phyloP scores from a whole-genome alignment of 2,888 invertebrate species.

The Caenorhabditis macrosperma region DNA sequence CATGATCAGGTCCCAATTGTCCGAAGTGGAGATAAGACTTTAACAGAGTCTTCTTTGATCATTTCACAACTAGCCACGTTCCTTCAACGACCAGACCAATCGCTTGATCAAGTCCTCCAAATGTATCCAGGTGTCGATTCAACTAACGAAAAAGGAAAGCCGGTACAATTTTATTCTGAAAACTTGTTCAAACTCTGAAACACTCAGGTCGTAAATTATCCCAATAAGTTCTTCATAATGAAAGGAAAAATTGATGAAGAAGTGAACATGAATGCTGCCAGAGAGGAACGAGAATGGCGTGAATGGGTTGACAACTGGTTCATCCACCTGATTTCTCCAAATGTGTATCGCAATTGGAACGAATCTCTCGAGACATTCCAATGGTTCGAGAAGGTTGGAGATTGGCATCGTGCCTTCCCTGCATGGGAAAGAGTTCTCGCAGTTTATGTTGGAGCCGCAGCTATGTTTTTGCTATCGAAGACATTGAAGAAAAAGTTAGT shows the following conservation, averaged over 20 bases:
- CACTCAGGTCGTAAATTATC: slow-evolving; percentile 60
- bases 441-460: slow-evolving; percentile 92
- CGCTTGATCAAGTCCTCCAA: slow-evolving; percentile 86
- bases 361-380: slow-evolving; percentile 93
- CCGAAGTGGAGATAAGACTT: slow-evolving; percentile 83
- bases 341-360: slow-evolving; percentile 90
- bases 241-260: slow-evolving; percentile 65
- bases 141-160: slow-evolving; percentile 81
- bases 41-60: slow-evolving; percentile 95
- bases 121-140: slow-evolving; percentile 86
- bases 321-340: slow-evolving; percentile 95
- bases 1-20: slow-evolving; percentile 74
- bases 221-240: slow-evolving; percentile 78
- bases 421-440: slow-evolving; percentile 89
- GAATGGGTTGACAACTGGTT: slow-evolving; percentile 93
- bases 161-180: slow-evolving; percentile 1
- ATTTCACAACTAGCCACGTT: slow-evolving; percentile 90
- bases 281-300: slow-evolving; percentile 93
- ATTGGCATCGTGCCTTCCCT: slow-evolving; percentile 92
- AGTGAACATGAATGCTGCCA: slow-evolving; percentile 63
- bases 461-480: slow-evolving; percentile 94
- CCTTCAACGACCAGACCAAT: slow-evolving; percentile 82
- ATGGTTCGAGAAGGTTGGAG: slow-evolving; percentile 91
- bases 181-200: background rate
- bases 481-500: slow-evolving; percentile 88